A percentile compares a stretch with the other conserved stretches of the same genome.
Conservation (phyloP, 2,797 vertebrate genomes). For the Botia kubotai region DNA sequence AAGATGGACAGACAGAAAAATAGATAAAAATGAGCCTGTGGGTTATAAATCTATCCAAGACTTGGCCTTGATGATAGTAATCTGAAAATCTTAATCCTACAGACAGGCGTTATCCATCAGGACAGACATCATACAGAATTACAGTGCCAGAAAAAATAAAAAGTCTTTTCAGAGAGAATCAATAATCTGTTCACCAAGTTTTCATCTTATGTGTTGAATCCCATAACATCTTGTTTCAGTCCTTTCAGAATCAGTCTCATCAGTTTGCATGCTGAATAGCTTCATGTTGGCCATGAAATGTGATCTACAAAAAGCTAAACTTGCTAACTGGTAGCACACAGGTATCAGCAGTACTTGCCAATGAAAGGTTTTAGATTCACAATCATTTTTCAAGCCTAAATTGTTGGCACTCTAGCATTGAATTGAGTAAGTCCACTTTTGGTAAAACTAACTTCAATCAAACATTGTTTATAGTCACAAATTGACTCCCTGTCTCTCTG, state of each 20-base stretch:
- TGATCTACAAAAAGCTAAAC: constrained; percentile 3
- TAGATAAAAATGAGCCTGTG: constrained; percentile 10
- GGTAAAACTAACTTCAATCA: background rate
- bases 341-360: background rate
- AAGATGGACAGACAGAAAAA: constrained; percentile 4
- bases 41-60: constrained; percentile 40
- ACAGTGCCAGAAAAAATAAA: background rate
- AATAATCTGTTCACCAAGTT: constrained; percentile 45
- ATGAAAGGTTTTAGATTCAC: background rate
- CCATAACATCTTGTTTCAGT: constrained; percentile 20
- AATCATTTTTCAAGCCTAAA: background rate
- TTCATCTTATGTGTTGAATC: constrained; percentile 35
- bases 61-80: constrained; percentile 33
- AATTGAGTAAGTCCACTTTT: background rate
- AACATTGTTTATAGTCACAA: background rate
- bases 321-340: background rate
- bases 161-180: background rate
- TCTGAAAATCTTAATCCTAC: constrained; percentile 45
- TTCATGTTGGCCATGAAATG: background rate
- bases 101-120: constrained; percentile 46
- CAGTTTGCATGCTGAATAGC: constrained; percentile 1
- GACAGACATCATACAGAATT: constrained; percentile 37
- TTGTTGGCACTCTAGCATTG: background rate
- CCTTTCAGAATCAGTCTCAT: constrained; percentile 16
- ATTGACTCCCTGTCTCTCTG: background rate